phyloP scores from a whole-genome alignment of 2,113 vertebrate species.

The Platichthys stellatus region DNA sequence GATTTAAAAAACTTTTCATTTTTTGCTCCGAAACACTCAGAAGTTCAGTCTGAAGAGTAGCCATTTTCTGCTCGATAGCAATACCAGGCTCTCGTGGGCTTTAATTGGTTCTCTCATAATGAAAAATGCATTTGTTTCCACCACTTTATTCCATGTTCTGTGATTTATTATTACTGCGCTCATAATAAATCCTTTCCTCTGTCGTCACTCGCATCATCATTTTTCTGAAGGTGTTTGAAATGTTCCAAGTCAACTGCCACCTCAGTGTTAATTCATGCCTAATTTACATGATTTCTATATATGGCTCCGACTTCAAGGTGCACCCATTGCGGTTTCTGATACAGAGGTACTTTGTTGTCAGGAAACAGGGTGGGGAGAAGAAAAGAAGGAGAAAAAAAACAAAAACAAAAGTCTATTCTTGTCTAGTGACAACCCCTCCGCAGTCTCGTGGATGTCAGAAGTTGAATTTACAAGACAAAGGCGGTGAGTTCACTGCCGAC shows the following conservation, averaged over 20 bases:
- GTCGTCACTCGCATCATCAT: slow-evolving; percentile 53
- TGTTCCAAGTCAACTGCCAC: slow-evolving; percentile 56
- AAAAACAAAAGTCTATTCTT: slow-evolving; percentile 79
- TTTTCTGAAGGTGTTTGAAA: slow-evolving; percentile 64
- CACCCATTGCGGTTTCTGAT: slow-evolving; percentile 75
- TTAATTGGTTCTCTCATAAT: slow-evolving; percentile 62
- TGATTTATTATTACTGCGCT: not conserved
- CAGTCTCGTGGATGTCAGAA: slow-evolving; percentile 78
- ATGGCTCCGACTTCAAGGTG: slow-evolving; percentile 77
- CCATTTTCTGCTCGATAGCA: slow-evolving; percentile 60
- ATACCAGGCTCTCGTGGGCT: slow-evolving; percentile 54
- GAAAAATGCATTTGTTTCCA: slow-evolving; percentile 66
- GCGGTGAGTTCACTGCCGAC: slow-evolving; percentile 62
- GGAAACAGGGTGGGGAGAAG: slow-evolving; percentile 26
- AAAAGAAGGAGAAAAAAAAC: slow-evolving; percentile 40
- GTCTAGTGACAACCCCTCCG: slow-evolving; percentile 76
- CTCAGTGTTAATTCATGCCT: slow-evolving; percentile 62
- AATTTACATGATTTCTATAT: slow-evolving; percentile 79
- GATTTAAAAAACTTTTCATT: slow-evolving; percentile 77
- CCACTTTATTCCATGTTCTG: slow-evolving; percentile 55
- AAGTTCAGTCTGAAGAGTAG: slow-evolving; percentile 61
- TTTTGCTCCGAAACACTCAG: slow-evolving; percentile 74
- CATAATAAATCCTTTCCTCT: slow-evolving; percentile 47
- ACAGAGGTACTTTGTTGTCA: slow-evolving; percentile 76
- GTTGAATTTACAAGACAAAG: slow-evolving; percentile 81